Conservation (phyloP, 1,140 invertebrate species). For the Pseudomyrmex concolor region DNA sequence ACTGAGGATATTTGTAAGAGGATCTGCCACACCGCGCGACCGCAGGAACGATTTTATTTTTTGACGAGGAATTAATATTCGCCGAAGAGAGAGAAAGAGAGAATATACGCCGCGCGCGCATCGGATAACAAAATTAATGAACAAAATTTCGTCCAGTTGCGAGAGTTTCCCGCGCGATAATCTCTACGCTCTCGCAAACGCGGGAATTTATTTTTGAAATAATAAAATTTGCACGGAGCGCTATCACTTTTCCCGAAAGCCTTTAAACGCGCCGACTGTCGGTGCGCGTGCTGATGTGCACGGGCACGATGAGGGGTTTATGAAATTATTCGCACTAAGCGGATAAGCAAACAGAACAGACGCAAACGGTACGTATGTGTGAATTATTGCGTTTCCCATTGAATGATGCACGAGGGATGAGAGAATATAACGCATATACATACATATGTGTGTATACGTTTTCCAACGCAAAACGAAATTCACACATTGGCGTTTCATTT, state of each 20-base stretch:
- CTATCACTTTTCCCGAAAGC: conserved; percentile 18
- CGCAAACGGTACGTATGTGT: conserved; percentile 17
- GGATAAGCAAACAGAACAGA: conserved; percentile 23
- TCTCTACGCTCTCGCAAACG: not conserved
- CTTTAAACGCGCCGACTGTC: not conserved
- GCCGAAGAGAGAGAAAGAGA: too few species aligned
- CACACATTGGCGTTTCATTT: not conserved
- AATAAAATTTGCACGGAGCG: too few species aligned
- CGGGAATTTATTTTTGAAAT: too few species aligned
- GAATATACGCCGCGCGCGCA: not conserved
- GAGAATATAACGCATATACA: conserved; percentile 21
- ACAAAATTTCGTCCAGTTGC: conserved; percentile 3
- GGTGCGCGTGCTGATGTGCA: not conserved
- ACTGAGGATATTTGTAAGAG: not conserved
- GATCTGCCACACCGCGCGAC: too few species aligned
- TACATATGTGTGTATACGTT: not conserved
- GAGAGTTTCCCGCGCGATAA: not conserved
- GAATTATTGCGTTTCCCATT: conserved; percentile 43
- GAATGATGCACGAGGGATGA: conserved; percentile 34
- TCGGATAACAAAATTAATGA: not conserved
- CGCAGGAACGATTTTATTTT: not conserved
- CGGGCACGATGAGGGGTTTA: conserved; percentile 3
- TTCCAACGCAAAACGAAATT: not conserved
- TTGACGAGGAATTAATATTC: not conserved
- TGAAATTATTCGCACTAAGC: conserved; percentile 46